phyloP scores from a whole-genome alignment of 2,888 invertebrate species.

The Lasioglossum malachurum region DNA sequence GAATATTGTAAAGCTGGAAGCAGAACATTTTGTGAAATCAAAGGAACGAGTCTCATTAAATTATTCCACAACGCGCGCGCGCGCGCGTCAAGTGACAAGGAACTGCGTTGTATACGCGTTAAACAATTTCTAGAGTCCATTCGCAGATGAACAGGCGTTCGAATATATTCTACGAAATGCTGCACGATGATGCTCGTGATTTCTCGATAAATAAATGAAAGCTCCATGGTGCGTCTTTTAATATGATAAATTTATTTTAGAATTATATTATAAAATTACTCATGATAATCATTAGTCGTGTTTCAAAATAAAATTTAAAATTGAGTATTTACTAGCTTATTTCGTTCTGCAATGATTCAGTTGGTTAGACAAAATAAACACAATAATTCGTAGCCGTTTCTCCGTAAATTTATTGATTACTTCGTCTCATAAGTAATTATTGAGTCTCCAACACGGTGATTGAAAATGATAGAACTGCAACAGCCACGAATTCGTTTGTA shows the following conservation, averaged over 20 bases:
- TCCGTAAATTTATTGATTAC: no score
- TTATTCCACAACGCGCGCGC: conserved; percentile 52
- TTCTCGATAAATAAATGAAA: neutral
- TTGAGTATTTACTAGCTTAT: no score
- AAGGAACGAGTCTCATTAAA: conserved; percentile 44
- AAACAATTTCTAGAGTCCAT: conserved; percentile 37
- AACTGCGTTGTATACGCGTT: conserved; percentile 31
- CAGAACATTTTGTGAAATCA: conserved; percentile 28
- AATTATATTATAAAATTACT: no score
- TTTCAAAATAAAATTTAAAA: no score
- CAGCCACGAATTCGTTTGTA: neutral
- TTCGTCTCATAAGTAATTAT: neutral
- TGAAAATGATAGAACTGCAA: neutral
- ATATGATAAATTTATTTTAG: no score
- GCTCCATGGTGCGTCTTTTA: no score
- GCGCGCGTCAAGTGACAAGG: conserved; percentile 44
- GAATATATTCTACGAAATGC: neutral
- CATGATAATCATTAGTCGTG: no score
- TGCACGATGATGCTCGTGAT: neutral
- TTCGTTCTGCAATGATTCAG: no score
- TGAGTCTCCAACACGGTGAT: neutral
- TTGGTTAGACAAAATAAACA: no score
- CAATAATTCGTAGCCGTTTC: no score
- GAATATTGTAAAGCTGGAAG: conserved; percentile 11
- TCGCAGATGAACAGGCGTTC: neutral